Conservation (phyloP, 2,888 invertebrate species). For the Caradrina kadenii region DNA sequence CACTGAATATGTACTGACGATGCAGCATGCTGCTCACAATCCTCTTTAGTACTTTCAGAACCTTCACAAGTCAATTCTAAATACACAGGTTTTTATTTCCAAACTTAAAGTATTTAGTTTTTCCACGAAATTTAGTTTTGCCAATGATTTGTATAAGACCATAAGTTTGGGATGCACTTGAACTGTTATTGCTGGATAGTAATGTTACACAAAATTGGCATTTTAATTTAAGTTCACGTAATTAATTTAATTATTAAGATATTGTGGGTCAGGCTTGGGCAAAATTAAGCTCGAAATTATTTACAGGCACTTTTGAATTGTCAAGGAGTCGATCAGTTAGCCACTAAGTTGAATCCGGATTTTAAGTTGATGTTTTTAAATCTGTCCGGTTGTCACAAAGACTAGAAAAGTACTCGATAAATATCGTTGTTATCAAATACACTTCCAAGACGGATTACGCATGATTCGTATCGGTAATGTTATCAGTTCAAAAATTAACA, state of each 20-base stretch:
- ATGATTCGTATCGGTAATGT: slow-evolving; percentile 22
- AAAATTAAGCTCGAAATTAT: slow-evolving; percentile 1
- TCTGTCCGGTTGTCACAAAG: neutral
- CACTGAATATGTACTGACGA: neutral
- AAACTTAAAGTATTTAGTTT: too few species aligned
- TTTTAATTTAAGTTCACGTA: too few species aligned
- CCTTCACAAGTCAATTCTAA: neutral
- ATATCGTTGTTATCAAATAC: slow-evolving; percentile 41
- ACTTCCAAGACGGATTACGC: slow-evolving; percentile 32
- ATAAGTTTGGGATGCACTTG: too few species aligned
- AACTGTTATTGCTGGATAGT: too few species aligned
- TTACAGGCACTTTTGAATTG: neutral
- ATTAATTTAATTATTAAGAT: too few species aligned
- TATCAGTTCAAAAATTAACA: slow-evolving; percentile 45
- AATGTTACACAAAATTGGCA: too few species aligned
- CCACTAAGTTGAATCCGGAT: neutral
- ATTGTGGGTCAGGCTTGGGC: too few species aligned
- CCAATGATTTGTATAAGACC: too few species aligned
- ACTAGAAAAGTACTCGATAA: slow-evolving; percentile 21
- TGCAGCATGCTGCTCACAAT: slow-evolving; percentile 1
- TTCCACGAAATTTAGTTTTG: too few species aligned
- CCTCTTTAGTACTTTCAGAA: neutral
- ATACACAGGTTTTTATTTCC: neutral
- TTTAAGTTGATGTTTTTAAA: neutral
- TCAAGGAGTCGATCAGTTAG: neutral